Conservation (phyloP, 2,113 vertebrate genomes). For the Gymnogyps californianus region DNA sequence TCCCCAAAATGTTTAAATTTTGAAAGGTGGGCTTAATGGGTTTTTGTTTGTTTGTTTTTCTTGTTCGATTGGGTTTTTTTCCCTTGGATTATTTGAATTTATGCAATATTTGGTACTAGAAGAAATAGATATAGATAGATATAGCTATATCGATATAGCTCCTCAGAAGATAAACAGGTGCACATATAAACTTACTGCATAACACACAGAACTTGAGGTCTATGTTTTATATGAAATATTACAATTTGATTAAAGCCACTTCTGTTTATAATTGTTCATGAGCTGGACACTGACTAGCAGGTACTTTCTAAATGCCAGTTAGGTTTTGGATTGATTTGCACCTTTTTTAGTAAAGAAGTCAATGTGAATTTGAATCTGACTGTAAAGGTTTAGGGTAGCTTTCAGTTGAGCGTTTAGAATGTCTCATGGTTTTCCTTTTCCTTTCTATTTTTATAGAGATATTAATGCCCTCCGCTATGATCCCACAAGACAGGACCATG, state of each 20-base stretch:
- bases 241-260: neutral
- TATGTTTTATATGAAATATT: neutral
- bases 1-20: neutral
- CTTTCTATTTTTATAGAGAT: constrained; percentile 74
- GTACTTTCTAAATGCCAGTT: neutral
- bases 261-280: neutral
- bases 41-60: neutral
- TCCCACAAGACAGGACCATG: constrained; percentile 87
- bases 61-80: neutral
- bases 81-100: neutral
- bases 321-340: neutral
- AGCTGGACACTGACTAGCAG: neutral
- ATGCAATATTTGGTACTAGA: neutral
- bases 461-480: constrained; percentile 88
- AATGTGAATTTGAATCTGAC: neutral
- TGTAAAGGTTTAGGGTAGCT: neutral
- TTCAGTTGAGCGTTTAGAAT: neutral
- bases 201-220: neutral
- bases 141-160: neutral
- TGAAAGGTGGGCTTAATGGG: neutral
- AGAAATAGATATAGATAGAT: neutral
- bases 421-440: neutral
- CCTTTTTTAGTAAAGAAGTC: neutral
- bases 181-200: neutral
- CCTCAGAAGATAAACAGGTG: neutral